These are phyloP conservation scores for Neodon shergylaensis DNA, from an alignment of 2,113 vertebrate species.

Conservation along the genomic window DNA sequence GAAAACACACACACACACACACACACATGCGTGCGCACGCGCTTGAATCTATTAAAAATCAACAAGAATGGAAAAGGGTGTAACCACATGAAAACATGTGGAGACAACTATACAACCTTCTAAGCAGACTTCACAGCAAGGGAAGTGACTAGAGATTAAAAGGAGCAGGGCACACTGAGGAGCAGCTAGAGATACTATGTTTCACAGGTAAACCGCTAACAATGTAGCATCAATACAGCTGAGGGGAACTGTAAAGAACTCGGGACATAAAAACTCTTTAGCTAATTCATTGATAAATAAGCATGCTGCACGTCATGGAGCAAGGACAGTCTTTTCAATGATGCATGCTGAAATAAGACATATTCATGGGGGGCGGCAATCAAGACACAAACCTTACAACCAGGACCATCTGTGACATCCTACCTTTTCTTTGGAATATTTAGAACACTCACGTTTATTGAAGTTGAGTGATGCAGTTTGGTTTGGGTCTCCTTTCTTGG, in stretches of 20 bases:
- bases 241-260: background rate
- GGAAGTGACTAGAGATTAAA: background rate
- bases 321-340: background rate
- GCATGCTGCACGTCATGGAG: background rate
- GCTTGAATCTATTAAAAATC: background rate
- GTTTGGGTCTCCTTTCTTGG: background rate
- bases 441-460: background rate
- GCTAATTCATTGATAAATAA: background rate
- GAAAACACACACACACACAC: background rate
- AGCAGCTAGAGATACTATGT: background rate
- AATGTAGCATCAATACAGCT: background rate
- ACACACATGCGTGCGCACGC: too few species aligned
- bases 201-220: background rate
- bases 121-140: background rate
- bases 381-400: background rate
- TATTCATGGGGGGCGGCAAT: background rate
- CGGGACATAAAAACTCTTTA: background rate
- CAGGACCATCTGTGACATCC: background rate
- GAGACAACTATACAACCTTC: background rate
- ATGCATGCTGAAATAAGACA: background rate
- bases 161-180: background rate
- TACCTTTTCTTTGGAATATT: background rate
- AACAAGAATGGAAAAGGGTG: background rate
- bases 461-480: background rate
- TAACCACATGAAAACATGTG: background rate